These are phyloP conservation scores for Axea sp. DNA, from an alignment of 2,888 invertebrate species.

Conservation along the genomic window DNA sequence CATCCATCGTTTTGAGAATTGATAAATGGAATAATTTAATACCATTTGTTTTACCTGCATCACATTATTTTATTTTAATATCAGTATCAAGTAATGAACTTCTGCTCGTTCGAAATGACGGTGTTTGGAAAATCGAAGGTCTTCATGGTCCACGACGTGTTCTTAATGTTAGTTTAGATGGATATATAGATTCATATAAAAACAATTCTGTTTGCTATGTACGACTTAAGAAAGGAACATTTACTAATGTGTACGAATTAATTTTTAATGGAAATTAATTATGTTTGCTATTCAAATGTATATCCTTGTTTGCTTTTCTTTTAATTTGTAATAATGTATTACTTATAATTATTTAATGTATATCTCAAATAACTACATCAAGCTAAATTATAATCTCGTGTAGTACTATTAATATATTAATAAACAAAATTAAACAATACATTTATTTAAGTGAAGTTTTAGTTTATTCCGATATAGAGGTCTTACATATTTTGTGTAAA, in stretches of 20 bases:
- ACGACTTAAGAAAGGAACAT: not conserved
- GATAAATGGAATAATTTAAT: conserved; percentile 64
- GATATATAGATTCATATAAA: not conserved
- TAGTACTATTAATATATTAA: too few species aligned
- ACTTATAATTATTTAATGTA: not conserved
- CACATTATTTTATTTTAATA: conserved; percentile 53
- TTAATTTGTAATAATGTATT: too few species aligned
- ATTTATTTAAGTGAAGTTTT: too few species aligned
- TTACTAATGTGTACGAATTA: not conserved
- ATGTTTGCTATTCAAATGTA: not conserved
- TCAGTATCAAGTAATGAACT: conserved; percentile 65
- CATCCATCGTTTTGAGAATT: conserved; percentile 68
- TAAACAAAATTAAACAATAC: too few species aligned
- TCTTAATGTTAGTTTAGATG: conserved; percentile 53
- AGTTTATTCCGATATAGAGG: too few species aligned
- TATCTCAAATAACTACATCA: not conserved
- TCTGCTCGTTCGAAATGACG: conserved; percentile 68
- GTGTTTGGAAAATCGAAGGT: conserved; percentile 71
- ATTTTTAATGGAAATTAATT: conserved; percentile 1
- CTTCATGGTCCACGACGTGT: conserved; percentile 66
- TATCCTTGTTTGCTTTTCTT: too few species aligned
- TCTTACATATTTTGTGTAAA: too few species aligned
- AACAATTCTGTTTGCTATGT: not conserved
- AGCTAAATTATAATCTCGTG: too few species aligned
- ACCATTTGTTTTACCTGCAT: conserved; percentile 63